phyloP scores from a whole-genome alignment of 2,113 vertebrate species.

The Daubentonia madagascariensis region DNA sequence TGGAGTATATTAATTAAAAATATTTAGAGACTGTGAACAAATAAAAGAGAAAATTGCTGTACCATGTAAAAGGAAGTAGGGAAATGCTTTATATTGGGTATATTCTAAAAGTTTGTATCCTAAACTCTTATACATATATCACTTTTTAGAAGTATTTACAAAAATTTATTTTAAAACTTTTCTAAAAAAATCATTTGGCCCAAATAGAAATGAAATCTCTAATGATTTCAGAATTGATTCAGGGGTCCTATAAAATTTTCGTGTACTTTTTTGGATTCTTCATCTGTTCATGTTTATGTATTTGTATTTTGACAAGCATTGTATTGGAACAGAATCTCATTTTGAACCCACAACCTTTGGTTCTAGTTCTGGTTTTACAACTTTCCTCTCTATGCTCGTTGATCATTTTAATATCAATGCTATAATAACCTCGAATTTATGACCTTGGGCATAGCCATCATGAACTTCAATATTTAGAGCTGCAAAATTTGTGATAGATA shows the following conservation, averaged over 20 bases:
- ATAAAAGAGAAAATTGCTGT: not conserved
- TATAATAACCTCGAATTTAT: not conserved
- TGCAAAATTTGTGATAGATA: not conserved
- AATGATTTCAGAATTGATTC: not conserved
- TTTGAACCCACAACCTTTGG: not conserved
- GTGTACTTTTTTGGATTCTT: not conserved
- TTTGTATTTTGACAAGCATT: not conserved
- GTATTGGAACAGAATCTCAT: not conserved
- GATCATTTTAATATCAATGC: not conserved
- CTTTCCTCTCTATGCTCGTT: not conserved
- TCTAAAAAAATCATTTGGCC: not conserved
- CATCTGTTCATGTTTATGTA: not conserved
- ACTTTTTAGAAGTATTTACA: not conserved
- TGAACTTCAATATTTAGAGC: not conserved
- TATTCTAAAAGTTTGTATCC: not conserved
- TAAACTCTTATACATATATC: not conserved
- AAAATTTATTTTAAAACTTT: not conserved
- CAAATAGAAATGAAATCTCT: not conserved
- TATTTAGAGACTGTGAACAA: not conserved
- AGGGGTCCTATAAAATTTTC: not conserved
- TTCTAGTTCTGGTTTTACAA: not conserved
- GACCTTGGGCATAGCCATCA: not conserved
- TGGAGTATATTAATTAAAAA: not conserved
- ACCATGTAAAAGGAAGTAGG: not conserved
- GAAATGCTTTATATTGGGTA: not conserved